Percentiles rank a stretch among this genome's conserved stretches.
These are phyloP conservation scores for Zosterops hypoxanthus DNA, from an alignment of 2,113 vertebrate species.

Conservation along the genomic window DNA sequence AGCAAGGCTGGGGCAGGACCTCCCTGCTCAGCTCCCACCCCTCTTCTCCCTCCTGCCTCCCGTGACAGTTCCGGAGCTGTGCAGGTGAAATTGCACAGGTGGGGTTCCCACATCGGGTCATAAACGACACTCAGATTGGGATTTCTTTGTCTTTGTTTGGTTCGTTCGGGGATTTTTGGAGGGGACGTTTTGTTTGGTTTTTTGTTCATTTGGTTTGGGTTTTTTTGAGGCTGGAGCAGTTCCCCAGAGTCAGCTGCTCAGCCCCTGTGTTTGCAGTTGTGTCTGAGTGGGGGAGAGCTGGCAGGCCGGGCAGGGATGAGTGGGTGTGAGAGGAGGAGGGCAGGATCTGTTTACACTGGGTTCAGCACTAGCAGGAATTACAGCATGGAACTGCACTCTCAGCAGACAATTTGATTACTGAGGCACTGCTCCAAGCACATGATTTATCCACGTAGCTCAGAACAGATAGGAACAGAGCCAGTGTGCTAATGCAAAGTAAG, in stretches of 20 bases:
- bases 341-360: conserved; percentile 35
- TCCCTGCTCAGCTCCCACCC: not conserved
- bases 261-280: not conserved
- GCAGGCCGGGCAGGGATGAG: not conserved
- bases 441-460: conserved; percentile 48
- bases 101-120: not conserved
- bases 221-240: not conserved
- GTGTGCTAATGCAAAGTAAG: conserved; percentile 23
- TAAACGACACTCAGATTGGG: not conserved
- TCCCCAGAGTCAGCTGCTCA: not conserved
- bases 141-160: not conserved
- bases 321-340: conserved; percentile 22
- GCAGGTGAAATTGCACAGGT: not conserved
- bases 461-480: conserved; percentile 25
- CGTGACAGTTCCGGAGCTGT: accelerated
- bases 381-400: conserved; percentile 51
- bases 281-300: not conserved
- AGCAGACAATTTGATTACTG: conserved; percentile 55
- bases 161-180: not conserved
- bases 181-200: not conserved
- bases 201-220: not conserved
- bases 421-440: conserved; percentile 37
- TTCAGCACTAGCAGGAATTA: conserved; percentile 45
- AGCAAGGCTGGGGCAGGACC: not conserved
- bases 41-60: not conserved